A percentile compares a stretch with the other conserved stretches of the same genome.
These are phyloP conservation scores for Choristoneura fumiferana DNA, from an alignment of 1,140 invertebrate species.

Conservation along the genomic window DNA sequence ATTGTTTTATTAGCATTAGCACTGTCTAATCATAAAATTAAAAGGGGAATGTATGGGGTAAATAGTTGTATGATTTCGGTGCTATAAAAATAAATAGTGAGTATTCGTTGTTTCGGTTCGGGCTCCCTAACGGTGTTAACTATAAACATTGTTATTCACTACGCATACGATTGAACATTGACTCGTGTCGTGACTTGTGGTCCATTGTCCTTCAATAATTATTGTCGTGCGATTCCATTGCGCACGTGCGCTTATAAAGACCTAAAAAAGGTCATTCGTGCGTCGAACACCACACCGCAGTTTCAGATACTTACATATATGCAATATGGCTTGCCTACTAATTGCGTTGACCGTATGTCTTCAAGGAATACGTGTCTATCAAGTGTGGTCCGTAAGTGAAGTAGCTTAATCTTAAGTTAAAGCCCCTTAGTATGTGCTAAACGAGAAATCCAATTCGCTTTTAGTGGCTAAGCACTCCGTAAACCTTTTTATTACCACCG, in stretches of 20 bases:
- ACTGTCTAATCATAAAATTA: no score
- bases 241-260: conserved; percentile 55
- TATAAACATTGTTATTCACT: conserved; percentile 58
- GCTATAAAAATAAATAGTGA: no score
- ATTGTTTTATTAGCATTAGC: no score
- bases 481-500: conserved; percentile 48
- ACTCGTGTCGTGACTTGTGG: conserved; percentile 65
- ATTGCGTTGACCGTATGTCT: conserved; percentile 25
- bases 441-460: conserved; percentile 58
- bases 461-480: conserved; percentile 49
- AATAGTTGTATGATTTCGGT: no score
- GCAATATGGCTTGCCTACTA: conserved; percentile 33
- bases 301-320: conserved; percentile 6
- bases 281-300: conserved; percentile 32
- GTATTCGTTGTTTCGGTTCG: no score
- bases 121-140: no score
- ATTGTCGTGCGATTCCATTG: conserved; percentile 52
- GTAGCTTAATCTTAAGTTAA: conserved; percentile 41
- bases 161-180: conserved; percentile 44
- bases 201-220: conserved; percentile 58
- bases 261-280: conserved; percentile 57
- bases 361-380: conserved; percentile 27
- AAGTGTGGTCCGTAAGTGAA: conserved; percentile 16
- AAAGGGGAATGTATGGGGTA: no score
- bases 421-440: conserved; percentile 49